These are phyloP conservation scores for Drosophila pandora DNA, from an alignment of 1,140 invertebrate genomes.

Conservation along the genomic window DNA sequence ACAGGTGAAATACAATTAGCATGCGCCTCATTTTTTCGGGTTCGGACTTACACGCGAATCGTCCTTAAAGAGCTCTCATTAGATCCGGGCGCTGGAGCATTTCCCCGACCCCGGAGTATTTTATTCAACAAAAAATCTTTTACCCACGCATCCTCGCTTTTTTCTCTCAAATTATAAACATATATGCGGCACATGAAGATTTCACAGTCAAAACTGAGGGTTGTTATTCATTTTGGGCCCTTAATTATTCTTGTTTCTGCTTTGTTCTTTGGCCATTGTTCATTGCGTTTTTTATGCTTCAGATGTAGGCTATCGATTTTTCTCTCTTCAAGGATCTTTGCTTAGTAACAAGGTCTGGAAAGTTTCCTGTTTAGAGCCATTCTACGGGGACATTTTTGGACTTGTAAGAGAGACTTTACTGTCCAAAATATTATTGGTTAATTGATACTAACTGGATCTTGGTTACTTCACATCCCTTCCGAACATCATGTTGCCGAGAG, in stretches of 20 bases:
- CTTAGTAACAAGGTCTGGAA: background rate
- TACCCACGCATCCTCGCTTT: background rate
- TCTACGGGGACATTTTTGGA: background rate
- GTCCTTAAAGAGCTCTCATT: background rate
- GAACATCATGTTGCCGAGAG: too few species aligned
- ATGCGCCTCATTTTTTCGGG: background rate
- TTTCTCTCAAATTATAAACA: constrained; percentile 42
- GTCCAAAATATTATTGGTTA: too few species aligned
- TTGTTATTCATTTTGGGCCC: constrained; percentile 61
- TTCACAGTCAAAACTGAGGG: constrained; percentile 59
- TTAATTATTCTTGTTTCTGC: constrained; percentile 69
- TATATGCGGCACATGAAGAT: constrained; percentile 22
- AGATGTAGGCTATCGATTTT: constrained; percentile 80
- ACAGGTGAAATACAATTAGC: background rate
- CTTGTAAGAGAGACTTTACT: too few species aligned
- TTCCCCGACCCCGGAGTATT: background rate
- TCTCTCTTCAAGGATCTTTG: background rate
- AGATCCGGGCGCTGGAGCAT: background rate
- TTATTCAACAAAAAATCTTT: constrained; percentile 10
- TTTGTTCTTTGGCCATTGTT: constrained; percentile 56
- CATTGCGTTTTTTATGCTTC: constrained; percentile 27
- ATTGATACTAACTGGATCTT: too few species aligned
- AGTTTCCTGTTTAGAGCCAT: background rate
- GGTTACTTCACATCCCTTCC: background rate
- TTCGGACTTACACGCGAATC: too few species aligned